Conservation (phyloP, 2,113 vertebrate species). For the Mionectes macconnelli region DNA sequence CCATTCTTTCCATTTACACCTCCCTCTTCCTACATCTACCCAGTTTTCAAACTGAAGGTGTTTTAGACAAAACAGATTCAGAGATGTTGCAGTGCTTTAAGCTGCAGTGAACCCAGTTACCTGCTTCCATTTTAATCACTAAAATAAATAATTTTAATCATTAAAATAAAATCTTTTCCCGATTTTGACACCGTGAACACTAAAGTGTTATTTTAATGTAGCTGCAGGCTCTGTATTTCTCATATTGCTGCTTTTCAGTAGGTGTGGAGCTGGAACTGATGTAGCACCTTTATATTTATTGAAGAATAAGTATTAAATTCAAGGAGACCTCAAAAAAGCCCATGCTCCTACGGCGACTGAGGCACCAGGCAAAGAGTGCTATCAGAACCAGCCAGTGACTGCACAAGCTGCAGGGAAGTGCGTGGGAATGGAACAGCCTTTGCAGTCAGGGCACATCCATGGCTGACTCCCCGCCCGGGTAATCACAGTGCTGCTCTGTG, state of each 20-base stretch:
- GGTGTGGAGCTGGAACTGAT: not conserved
- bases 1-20: not conserved
- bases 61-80: too few relatives aligned
- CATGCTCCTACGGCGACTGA: not conserved
- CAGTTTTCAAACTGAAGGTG: not conserved
- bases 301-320: not conserved
- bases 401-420: rapidly evolving
- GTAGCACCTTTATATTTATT: not conserved
- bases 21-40: too few relatives aligned
- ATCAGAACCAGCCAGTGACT: not conserved
- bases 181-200: not conserved
- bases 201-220: not conserved
- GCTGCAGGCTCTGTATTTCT: not conserved
- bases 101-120: not conserved
- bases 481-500: not conserved
- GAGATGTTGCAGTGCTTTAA: not conserved
- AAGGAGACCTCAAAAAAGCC: not conserved
- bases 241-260: not conserved
- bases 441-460: rapidly evolving
- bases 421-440: not conserved
- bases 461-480: not conserved
- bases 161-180: not conserved
- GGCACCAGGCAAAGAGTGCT: not conserved
- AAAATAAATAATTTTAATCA: too few relatives aligned
- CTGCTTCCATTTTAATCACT: not conserved